phyloP scores from a whole-genome alignment of 2,888 invertebrate species.

The Molorchus minor region DNA sequence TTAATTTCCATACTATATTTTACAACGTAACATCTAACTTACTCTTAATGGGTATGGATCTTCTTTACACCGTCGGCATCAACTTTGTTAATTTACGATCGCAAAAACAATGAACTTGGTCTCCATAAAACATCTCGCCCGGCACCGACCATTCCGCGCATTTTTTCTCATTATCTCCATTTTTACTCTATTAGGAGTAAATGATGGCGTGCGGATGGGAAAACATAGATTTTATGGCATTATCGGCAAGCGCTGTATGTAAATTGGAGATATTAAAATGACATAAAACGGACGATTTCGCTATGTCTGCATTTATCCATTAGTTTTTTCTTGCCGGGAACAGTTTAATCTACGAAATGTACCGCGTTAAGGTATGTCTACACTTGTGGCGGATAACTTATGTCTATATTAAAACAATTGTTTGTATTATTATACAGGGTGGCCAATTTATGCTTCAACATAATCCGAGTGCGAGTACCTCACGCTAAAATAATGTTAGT shows the following conservation, averaged over 20 bases:
- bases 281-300: constrained; percentile 2
- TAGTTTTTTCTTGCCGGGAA: constrained; percentile 7
- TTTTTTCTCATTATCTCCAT: constrained; percentile 18
- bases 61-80: constrained; percentile 6
- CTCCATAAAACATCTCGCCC: constrained; percentile 8
- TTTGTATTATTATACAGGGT: no score
- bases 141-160: constrained; percentile 6
- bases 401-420: no score
- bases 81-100: constrained; percentile 17
- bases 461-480: no score
- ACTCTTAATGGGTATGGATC: background rate
- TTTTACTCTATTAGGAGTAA: constrained; percentile 18
- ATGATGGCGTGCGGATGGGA: constrained; percentile 18
- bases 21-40: background rate
- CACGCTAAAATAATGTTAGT: no score
- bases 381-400: no score
- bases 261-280: constrained; percentile 15
- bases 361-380: no score
- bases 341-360: no score
- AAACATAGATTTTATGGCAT: constrained; percentile 14
- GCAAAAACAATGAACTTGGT: constrained; percentile 11
- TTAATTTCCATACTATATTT: constrained; percentile 1
- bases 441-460: no score
- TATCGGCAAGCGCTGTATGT: constrained; percentile 13
- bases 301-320: constrained; percentile 14